phyloP scores from a whole-genome alignment of 2,797 vertebrate species.

The Euphonia xanthogaster region DNA sequence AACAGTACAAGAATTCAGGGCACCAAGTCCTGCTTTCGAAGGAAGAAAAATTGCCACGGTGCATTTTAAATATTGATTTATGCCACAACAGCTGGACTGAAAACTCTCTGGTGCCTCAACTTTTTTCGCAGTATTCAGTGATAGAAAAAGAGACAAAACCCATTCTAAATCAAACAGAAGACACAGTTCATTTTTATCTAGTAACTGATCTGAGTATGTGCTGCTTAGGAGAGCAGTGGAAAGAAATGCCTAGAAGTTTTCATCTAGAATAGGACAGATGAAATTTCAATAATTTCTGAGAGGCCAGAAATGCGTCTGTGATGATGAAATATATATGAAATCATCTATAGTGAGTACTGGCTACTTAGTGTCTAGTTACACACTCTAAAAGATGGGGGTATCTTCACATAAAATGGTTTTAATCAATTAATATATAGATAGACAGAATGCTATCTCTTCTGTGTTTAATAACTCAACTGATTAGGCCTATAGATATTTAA shows the following conservation, averaged over 20 bases:
- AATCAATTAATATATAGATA: not conserved
- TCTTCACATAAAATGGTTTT: not conserved
- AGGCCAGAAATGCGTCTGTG: not conserved
- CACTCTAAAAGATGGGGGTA: not conserved
- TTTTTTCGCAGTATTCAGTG: slow-evolving; percentile 41
- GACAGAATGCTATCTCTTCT: not conserved
- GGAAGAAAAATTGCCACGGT: not conserved
- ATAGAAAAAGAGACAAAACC: not conserved
- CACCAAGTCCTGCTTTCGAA: slow-evolving; percentile 4
- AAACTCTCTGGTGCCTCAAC: slow-evolving; percentile 17
- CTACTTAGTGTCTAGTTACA: not conserved
- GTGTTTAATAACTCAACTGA: not conserved
- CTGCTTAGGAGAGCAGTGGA: not conserved
- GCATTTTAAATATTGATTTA: slow-evolving; percentile 70
- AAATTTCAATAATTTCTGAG: not conserved
- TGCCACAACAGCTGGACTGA: slow-evolving; percentile 18
- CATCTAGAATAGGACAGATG: not conserved
- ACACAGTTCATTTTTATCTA: slow-evolving; percentile 47
- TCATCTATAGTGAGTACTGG: not conserved
- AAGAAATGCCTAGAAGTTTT: slow-evolving; percentile 8
- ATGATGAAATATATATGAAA: not conserved
- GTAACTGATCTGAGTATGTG: not conserved
- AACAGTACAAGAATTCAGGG: slow-evolving; percentile 43
- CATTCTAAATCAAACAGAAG: slow-evolving; percentile 35
- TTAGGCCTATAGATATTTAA: not conserved